These are phyloP conservation scores for Lutjanus campechanus DNA, from an alignment of 2,797 vertebrate species.

Conservation along the genomic window DNA sequence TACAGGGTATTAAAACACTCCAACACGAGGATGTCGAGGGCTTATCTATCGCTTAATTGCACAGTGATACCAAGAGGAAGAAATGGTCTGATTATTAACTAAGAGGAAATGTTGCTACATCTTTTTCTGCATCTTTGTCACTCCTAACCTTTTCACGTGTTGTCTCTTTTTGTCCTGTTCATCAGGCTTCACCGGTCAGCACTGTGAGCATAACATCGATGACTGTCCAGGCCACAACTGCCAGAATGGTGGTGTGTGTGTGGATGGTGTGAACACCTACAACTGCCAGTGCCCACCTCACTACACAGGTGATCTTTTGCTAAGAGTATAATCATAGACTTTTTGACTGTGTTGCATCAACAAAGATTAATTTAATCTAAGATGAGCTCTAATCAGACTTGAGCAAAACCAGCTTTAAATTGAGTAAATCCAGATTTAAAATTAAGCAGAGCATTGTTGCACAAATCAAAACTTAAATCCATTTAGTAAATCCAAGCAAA, in stretches of 20 bases:
- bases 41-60: constrained; percentile 46
- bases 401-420: too few relatives aligned
- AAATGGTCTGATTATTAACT: constrained; percentile 58
- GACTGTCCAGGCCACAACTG: constrained; percentile 94
- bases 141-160: background rate
- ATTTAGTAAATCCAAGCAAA: too few relatives aligned
- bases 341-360: too few relatives aligned
- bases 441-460: too few relatives aligned
- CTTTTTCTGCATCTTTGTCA: constrained; percentile 2
- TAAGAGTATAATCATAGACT: background rate
- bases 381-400: too few relatives aligned
- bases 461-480: too few relatives aligned
- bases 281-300: constrained; percentile 95
- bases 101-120: constrained; percentile 17
- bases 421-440: too few relatives aligned
- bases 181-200: constrained; percentile 92
- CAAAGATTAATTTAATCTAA: too few relatives aligned
- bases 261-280: constrained; percentile 96
- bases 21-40: constrained; percentile 32
- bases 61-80: constrained; percentile 34
- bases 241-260: constrained; percentile 93
- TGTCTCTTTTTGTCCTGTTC: constrained; percentile 3
- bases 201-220: constrained; percentile 95
- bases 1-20: constrained; percentile 57
- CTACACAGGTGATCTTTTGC: constrained; percentile 89